Base-by-base conservation (phyloP, 2,888 invertebrate genomes). In the Bimastos eiseni region DNA sequence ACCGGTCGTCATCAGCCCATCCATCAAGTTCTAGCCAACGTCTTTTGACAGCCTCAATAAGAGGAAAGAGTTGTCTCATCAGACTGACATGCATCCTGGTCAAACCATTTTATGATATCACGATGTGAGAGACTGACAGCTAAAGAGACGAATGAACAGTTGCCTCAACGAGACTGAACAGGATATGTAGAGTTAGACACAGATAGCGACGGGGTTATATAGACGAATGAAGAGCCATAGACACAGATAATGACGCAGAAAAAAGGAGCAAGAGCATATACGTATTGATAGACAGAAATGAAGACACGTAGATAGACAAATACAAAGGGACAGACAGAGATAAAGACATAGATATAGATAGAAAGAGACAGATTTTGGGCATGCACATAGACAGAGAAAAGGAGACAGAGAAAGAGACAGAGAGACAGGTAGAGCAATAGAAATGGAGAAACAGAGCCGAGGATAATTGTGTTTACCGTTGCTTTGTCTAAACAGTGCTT, bases 291-390 rank as follows among this genome's bases (percentile, higher is more conserved):
- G 2, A 89, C 1, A 89, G 36, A 34, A 3, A 70, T 21, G 30
- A 21, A 89, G 30, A 34, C 30, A 89, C 1, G 24, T 30, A 49
- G 37, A 89, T 49, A 49, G 13, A 49, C 1, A 89, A 24, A 90
- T 90, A 83, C 19, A 90, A 19, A 88, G 33, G 44, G 8, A 90
- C 11, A 90, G 89, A 44, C 34, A 90, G 5, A 11, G 8, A 44
- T 11, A 90, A 1, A 38, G 1, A 34, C 0, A 88, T 1, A 90
- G 38, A 83, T 11, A 49, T 17, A 89, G 11, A 49, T 8, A 49
- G 34, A 89, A 21, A 49, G 34, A 89, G 8, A 49, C 0, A 49
- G 34, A 89, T 1, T n/a, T n/a, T n/a, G n/a, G n/a, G n/a, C n/a
- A n/a, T n/a, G n/a, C n/a, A n/a, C n/a, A n/a, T 19, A 49, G 30